Evolutionary conservation across 2,888 invertebrate species (phyloP), one percentile per base, ranked within the genome.

Genomic region (Chirona hameri): DNA sequence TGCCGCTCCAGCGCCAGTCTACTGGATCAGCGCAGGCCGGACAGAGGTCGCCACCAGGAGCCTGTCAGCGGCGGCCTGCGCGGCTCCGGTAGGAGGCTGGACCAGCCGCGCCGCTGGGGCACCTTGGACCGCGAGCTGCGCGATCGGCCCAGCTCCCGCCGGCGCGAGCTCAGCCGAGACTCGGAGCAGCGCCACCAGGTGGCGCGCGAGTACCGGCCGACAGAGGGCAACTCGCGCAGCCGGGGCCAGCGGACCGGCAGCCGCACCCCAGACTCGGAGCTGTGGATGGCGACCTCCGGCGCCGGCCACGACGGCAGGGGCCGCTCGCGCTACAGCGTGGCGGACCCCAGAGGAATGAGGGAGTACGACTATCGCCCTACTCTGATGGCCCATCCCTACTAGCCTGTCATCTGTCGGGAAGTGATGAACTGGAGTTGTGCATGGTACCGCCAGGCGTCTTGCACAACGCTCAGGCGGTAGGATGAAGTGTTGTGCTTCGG

Each of bases 211-310:
- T 10, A 0, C 27, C 69, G 69, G 10, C 69, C 14, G 69, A 21
- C 60, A 60, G 60, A 60, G 60, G 60, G 52, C 52, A 52, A 12
- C 52, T 12, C 52, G 52, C 52, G 52, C 52, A 52, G 52, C 52
- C 60, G 24, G 1, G 60, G 24, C 0, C 60, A 18, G 60, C 69
- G 27, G 14, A 10, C 27, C 27, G 69, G 69, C 69, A 29, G 69
- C 29, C 69, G 69, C 69, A 69, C 69, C 12, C 69, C 69, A 27
- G 69, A 60, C 60, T n/a, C 52, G 52, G 52, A 69, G 69, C 69
- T n/a, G 69, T 27, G 69, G 27, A 14, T 29, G 69, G 14, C n/a
- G 60, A 21, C 1, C 7, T 10, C 60, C 9, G 60, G 10, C 10
- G 24, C 27, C 69, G 69, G 69, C 69, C 14, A 9, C 29, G 27